Evolutionary conservation across 37 sponge, comb jelly and placozoan species (phyloP).

Genomic region (Diacarnus erythraeanus): DNA sequence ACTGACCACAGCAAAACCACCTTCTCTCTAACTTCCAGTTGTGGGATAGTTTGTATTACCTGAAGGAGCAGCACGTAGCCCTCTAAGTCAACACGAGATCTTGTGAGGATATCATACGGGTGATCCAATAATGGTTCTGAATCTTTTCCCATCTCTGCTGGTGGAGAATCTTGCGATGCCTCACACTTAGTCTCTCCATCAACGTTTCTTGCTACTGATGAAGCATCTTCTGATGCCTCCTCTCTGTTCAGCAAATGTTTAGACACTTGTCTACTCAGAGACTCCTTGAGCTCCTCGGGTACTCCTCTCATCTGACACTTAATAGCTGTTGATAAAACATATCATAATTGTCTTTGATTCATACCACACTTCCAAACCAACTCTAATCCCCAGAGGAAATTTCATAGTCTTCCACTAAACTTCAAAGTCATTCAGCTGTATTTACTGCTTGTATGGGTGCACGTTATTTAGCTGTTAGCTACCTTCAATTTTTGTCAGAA

Average conservation of each 20-base stretch:
- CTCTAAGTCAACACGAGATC: conserved; percentile 32
- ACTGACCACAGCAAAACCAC: too few relatives aligned
- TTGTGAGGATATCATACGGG: conserved; percentile 28
- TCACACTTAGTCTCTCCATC: background rate
- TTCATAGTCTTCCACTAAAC: too few relatives aligned
- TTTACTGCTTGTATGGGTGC: background rate
- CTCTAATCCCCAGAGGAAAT: too few relatives aligned
- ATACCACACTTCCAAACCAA: too few relatives aligned
- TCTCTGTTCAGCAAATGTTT: too few relatives aligned
- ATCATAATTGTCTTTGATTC: background rate
- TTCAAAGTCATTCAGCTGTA: background rate
- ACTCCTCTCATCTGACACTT: conserved; percentile 22
- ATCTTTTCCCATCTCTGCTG: too few relatives aligned
- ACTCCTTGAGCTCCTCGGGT: conserved; percentile 16
- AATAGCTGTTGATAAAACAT: background rate
- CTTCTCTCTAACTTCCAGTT: too few relatives aligned
- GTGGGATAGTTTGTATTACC: too few relatives aligned
- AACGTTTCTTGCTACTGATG: background rate
- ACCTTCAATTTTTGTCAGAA: conserved; percentile 16
- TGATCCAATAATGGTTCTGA: too few relatives aligned
- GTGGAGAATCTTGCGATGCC: background rate
- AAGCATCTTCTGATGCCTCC: background rate
- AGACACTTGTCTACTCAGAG: conserved; percentile 12
- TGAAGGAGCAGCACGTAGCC: conserved; percentile 41
- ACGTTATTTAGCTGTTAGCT: background rate